Evolutionary conservation across 2,113 vertebrate species (phyloP), one percentile per base, ranked within the genome.

Genomic region (Erpornis zantholeuca): DNA sequence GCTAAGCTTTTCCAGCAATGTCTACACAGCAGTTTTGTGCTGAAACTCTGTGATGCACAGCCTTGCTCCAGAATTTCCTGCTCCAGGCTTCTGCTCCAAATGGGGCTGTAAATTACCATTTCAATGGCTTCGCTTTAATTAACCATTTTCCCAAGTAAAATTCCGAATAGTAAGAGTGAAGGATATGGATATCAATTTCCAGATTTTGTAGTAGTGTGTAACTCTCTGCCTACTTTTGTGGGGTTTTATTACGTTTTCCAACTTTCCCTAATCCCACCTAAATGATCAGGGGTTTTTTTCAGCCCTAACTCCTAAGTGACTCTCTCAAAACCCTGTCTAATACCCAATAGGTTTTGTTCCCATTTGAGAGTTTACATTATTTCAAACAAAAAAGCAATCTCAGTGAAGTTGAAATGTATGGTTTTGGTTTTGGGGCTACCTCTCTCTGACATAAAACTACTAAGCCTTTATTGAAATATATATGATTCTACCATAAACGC

Each of bases 391-490:
- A 94, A 83, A 11, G 35, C 57, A 35, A 65, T 93, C 87, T 82
- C 76, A 84, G 23, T 93, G 86, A 92, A 93, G 88, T n/a, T 66
- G 52, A 95, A 94, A 78, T 82, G 72, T 71, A 88, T 95, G 94
- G 93, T 50, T 96, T 94, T 88, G 80, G 93, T 96, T 97, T 96
- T n/a, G 87, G 53, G 69, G 69, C 93, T 95, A 96, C 94, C 80
- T 82, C 80, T 95, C 61, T 69, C 80, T 94, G 72, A 90, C 94
- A 97, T 96, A 93, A 96, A 97, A 92, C 89, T 95, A 95, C 91
- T 96, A 96, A 97, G 75, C 81, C 82, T 94, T 88, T 97, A 97
- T 97, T 96, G 96, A 97, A 95, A 94, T 95, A 94, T 92, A 92
- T 92, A 92, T 85, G 94, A 90, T 96, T 92, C 86, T 82, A 77